Evolutionary conservation across 2,888 invertebrate genomes (phyloP), one percentile per base, ranked within the genome.

Genomic region (Drosophila multiciliata): DNA sequence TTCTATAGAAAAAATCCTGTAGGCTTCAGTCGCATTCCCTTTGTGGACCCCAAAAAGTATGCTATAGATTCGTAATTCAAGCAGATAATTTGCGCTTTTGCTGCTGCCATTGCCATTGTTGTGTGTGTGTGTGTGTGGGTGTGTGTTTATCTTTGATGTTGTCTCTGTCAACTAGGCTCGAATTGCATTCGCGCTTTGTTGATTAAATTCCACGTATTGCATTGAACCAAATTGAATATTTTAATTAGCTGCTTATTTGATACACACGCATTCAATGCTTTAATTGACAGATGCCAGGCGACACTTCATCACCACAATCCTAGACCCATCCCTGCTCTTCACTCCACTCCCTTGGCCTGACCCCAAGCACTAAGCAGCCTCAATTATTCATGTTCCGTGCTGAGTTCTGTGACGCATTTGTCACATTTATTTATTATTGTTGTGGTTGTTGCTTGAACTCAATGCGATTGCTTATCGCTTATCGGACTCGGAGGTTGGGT

Each of bases 381-480:
- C 78, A 74, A 79, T 79, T 79, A 79, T 79, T 79, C 79, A 79
- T 82, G 74, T 78, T 79, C 59, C 70, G 74, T 66, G 68, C 54
- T 64, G 71, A 53, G 23, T 42, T 45, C 35, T 55, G 32, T 79
- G 79, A 79, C 79, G 82, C 82, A 79, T 57, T 74, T 61, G 45
- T 45, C 65, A 57, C 58, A 57, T 36, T 62, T 57, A 26, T 40
- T 61, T 57, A 26, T 40, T 61, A 17, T 42, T 48, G 12, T 38
- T 35, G 48, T 26, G 61, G 26, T 45, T 60, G 48, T 32, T 60
- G 42, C 7, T 29, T 32, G 52, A n/a, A 54, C 48, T 63, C 55
- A 33, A 77, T 78, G 81, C 78, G 81, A 81, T 73, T 68, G 53
- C 78, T 77, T 81, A 78, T 78, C 78, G 53, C 78, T 77, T 81